phyloP scores from a whole-genome alignment of 2,888 invertebrate species.

The Epirrita christyi region DNA sequence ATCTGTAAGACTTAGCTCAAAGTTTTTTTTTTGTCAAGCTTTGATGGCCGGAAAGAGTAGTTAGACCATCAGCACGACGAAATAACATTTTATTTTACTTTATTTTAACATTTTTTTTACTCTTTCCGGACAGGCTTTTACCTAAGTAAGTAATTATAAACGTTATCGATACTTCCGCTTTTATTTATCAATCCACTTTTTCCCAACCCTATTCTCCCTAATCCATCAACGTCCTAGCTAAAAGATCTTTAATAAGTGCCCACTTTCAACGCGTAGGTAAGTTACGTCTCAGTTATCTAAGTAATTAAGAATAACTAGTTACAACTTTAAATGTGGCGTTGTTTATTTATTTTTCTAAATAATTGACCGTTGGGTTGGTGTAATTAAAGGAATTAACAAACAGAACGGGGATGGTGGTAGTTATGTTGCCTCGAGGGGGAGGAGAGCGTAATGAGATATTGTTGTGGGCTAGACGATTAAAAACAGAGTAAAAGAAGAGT shows the following conservation, averaged over 20 bases:
- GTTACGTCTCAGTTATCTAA: slow-evolving; percentile 79
- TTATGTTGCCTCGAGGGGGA: slow-evolving; percentile 57
- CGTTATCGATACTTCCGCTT: slow-evolving; percentile 14
- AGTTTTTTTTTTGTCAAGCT: no score
- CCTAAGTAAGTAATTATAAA: not conserved
- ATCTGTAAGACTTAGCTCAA: no score
- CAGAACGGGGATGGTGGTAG: slow-evolving; percentile 55
- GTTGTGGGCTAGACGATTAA: slow-evolving; percentile 35
- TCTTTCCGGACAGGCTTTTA: no score
- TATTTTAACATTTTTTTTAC: no score
- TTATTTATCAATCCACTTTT: not conserved
- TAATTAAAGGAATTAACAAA: slow-evolving; percentile 77
- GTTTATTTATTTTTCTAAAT: slow-evolving; percentile 58
- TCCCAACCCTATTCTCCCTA: slow-evolving; percentile 48
- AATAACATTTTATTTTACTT: no score
- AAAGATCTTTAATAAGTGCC: slow-evolving; percentile 66
- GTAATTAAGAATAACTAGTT: slow-evolving; percentile 81
- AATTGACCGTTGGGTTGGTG: slow-evolving; percentile 70
- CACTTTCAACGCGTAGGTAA: slow-evolving; percentile 76
- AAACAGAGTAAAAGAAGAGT: no score
- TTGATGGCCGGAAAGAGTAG: no score
- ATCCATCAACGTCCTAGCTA: slow-evolving; percentile 79
- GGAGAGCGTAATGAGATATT: slow-evolving; percentile 55
- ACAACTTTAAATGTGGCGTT: slow-evolving; percentile 63
- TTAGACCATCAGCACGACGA: no score